phyloP scores from a whole-genome alignment of 2,113 vertebrate genomes.

The Suncus etruscus region DNA sequence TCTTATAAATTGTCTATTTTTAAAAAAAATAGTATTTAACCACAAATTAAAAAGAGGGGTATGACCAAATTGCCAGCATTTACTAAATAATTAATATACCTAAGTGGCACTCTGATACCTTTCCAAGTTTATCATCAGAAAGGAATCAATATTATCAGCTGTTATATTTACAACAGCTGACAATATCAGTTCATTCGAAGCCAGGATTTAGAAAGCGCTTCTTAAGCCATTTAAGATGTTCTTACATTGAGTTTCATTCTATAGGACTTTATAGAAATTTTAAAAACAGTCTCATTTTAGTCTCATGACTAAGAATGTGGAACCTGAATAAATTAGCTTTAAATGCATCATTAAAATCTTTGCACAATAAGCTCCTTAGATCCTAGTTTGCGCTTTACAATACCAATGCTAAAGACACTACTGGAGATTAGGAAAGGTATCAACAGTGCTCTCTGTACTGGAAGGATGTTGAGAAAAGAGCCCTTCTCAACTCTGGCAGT shows the following conservation, averaged over 20 bases:
- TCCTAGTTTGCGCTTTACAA: constrained; percentile 67
- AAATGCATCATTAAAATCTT: constrained; percentile 57
- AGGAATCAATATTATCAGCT: constrained; percentile 81
- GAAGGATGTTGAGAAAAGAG: constrained; percentile 10
- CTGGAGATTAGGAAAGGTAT: constrained; percentile 44
- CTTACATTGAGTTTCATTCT: constrained; percentile 74
- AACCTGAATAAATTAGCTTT: constrained; percentile 72
- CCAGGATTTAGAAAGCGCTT: constrained; percentile 71
- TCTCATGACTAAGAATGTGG: constrained; percentile 72
- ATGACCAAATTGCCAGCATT: constrained; percentile 82
- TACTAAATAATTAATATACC: constrained; percentile 80
- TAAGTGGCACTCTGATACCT: constrained; percentile 83
- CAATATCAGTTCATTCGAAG: constrained; percentile 75
- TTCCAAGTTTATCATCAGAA: constrained; percentile 84
- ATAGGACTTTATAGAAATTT: constrained; percentile 23
- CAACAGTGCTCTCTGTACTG: not conserved
- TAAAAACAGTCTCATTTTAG: constrained; percentile 61
- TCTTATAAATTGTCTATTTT: constrained; percentile 83
- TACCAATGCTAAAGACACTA: constrained; percentile 45
- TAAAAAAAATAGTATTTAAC: constrained; percentile 78
- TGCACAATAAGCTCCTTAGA: constrained; percentile 69
- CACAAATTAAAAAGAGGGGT: constrained; percentile 68
- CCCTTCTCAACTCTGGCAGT: constrained; percentile 44
- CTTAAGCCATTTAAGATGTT: constrained; percentile 75
- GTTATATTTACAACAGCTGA: constrained; percentile 76